Evolutionary conservation across 2,888 invertebrate genomes (phyloP).

Genomic region (Sinopyrophorus schimmeli): DNA sequence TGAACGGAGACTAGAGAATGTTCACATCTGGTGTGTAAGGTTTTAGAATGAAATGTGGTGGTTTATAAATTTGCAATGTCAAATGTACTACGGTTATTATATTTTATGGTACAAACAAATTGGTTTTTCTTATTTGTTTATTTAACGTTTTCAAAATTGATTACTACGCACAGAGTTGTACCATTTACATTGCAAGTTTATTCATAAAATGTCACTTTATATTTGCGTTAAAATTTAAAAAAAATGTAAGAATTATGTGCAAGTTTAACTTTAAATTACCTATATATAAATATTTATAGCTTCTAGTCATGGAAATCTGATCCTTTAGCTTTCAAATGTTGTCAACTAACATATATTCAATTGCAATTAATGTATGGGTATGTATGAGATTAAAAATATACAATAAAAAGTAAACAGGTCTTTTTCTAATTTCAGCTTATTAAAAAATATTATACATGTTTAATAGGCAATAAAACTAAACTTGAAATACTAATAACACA

Average conservation of each 20-base stretch:
- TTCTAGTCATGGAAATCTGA: constrained; percentile 46
- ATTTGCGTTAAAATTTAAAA: constrained; percentile 45
- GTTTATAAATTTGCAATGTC: constrained; percentile 37
- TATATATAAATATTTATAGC: constrained; percentile 46
- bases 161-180: constrained; percentile 40
- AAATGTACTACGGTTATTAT: constrained; percentile 22
- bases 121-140: constrained; percentile 1
- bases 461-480: too few relatives aligned
- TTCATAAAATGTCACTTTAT: constrained; percentile 44
- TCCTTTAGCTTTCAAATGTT: constrained; percentile 55
- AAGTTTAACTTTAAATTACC: constrained; percentile 51
- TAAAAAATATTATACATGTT: too few relatives aligned
- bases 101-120: constrained; percentile 4
- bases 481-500: too few relatives aligned
- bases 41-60: constrained; percentile 29
- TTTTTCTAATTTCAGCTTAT: too few relatives aligned
- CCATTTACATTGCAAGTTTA: constrained; percentile 34
- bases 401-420: constrained; percentile 14
- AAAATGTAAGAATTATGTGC: constrained; percentile 48
- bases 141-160: constrained; percentile 1
- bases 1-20: constrained; percentile 43
- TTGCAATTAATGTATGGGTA: constrained; percentile 59
- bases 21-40: constrained; percentile 36
- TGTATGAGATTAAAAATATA: constrained; percentile 57
- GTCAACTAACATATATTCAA: constrained; percentile 55